Conservation (phyloP, 2,888 invertebrate genomes). For the Drosophila hawaiiensis region DNA sequence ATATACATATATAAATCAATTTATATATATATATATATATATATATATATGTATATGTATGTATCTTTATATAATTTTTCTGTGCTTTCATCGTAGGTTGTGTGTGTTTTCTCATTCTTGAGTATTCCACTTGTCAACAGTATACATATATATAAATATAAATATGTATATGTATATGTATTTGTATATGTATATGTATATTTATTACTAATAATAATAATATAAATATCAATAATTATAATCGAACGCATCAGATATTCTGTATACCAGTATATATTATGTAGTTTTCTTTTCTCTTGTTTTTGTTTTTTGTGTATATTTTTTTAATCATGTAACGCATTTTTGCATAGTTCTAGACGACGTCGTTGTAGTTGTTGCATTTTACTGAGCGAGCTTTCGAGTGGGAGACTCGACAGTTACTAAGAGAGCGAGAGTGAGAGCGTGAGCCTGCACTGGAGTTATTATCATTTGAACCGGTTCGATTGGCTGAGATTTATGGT, state of each 20-base stretch:
- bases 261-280: slow-evolving; percentile 27
- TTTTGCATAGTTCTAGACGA: slow-evolving; percentile 29
- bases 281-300: slow-evolving; percentile 5
- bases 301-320: slow-evolving; percentile 4
- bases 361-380: slow-evolving; percentile 46
- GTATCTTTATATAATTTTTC: slow-evolving; percentile 13
- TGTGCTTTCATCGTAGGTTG: slow-evolving; percentile 42
- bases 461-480: slow-evolving; percentile 11
- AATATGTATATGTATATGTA: slow-evolving; percentile 5
- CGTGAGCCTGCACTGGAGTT: slow-evolving; percentile 22
- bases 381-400: slow-evolving; percentile 40
- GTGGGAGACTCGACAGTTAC: slow-evolving; percentile 11
- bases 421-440: slow-evolving; percentile 22
- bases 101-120: slow-evolving; percentile 8
- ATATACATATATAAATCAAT: slow-evolving; percentile 3
- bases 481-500: slow-evolving; percentile 8
- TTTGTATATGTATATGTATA: slow-evolving; percentile 12
- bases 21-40: slow-evolving; percentile 4
- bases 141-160: slow-evolving; percentile 21
- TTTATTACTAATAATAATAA: slow-evolving; percentile 23
- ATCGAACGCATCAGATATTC: slow-evolving; percentile 42
- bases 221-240: slow-evolving; percentile 24
- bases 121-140: slow-evolving; percentile 17
- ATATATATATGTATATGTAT: slow-evolving; percentile 4
- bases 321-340: slow-evolving; percentile 24